These are phyloP conservation scores for Eulemur rubriventer DNA, from an alignment of 2,797 vertebrate genomes.

Conservation along the genomic window DNA sequence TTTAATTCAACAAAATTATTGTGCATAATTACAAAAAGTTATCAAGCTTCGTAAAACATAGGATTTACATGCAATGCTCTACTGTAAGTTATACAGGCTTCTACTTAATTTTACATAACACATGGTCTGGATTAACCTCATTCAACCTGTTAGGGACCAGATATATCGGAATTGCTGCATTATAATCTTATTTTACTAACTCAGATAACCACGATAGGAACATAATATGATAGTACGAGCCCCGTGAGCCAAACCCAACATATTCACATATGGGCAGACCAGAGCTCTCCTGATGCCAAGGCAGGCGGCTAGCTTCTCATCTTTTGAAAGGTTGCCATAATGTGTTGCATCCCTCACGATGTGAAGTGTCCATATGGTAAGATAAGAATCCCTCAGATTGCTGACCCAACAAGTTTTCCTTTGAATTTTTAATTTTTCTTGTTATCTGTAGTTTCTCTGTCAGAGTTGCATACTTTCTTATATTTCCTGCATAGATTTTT, in stretches of 20 bases:
- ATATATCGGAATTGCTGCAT: background rate
- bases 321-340: background rate
- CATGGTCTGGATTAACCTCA: background rate
- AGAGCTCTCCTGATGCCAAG: background rate
- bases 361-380: background rate
- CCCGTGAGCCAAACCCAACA: background rate
- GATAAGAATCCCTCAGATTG: background rate
- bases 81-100: background rate
- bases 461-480: background rate
- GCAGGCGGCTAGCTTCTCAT: background rate
- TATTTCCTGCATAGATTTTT: background rate
- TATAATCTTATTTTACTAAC: background rate
- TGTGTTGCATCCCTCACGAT: background rate
- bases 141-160: background rate
- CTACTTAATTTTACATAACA: background rate
- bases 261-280: background rate
- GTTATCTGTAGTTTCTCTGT: background rate
- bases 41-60: background rate
- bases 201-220: background rate
- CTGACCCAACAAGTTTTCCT: background rate
- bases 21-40: background rate
- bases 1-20: constrained; percentile 42
- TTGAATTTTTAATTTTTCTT: constrained; percentile 3
- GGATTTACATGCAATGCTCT: background rate
- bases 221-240: background rate